Evolutionary conservation across 2,888 invertebrate genomes (phyloP), one percentile per base, ranked within the genome.

Genomic region (Drosophila kuntzei): DNA sequence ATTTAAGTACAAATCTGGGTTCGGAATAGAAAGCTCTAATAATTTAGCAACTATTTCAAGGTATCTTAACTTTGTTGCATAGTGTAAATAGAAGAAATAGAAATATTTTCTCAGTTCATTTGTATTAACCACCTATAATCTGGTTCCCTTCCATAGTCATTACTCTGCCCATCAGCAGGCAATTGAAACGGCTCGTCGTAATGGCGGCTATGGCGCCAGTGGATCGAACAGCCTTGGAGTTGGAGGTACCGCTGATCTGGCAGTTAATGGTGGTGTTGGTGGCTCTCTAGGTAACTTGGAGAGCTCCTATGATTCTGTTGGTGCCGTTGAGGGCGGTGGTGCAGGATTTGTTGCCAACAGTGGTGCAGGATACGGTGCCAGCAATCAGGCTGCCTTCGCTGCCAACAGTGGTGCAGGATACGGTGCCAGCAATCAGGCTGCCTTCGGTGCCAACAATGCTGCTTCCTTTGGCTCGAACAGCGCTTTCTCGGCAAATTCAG

Each of bases 141-240:
- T 25, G 9, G 36, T 0, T 29, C 3, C 12, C 20, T 1, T 4
- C 25, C 18, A 11, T 47, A 92, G 92, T 65, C 92, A 92, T 57
- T 90, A 89, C 55, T 51, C 50, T 20, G 89, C 90, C 72, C 92
- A 92, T 66, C 80, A 89, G 29, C 89, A 91, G 72, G 90, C 92
- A 6, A 78, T 92, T 14, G 89, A 89, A n/a, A 81, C 89, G 63
- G 92, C 92, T 3, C 89, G 90, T 37, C 81, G 81, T 39, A 87
- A 82, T 6, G 71, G 74, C 9, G 69, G 76, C 36, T 62, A 51
- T 32, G 63, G 67, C 6, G 37, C 65, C 16, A 39, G 70, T 9
- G 63, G 79, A 8, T 77, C 73, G 1, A 43, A 54, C 16, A 36
- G 55, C n/a, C 46, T 32, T 12, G 87, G 78, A 2, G 51, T 8